These are phyloP conservation scores for Listrodromus nycthemerus DNA, from an alignment of 2,888 invertebrate species.

Conservation along the genomic window DNA sequence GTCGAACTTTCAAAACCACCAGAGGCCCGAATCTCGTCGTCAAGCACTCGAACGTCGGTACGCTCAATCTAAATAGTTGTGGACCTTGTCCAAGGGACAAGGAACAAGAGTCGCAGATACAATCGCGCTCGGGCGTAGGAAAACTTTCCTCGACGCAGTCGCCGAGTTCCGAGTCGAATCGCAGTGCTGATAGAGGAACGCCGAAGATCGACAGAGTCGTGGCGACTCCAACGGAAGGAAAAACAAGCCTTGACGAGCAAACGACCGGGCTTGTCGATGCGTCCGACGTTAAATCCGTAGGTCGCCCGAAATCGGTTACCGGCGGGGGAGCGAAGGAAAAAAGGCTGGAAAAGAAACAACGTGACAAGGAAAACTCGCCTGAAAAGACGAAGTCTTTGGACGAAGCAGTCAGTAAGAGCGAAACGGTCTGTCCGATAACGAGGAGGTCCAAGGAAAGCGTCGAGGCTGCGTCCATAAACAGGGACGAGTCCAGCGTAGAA, in stretches of 20 bases:
- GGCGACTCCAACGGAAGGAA: slow-evolving; percentile 1
- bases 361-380: slow-evolving; percentile 10
- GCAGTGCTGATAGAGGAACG: slow-evolving; percentile 30
- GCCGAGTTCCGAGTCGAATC: slow-evolving; percentile 39
- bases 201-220: slow-evolving; percentile 17
- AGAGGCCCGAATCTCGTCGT: slow-evolving; percentile 28
- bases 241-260: slow-evolving; percentile 10
- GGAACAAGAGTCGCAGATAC: slow-evolving; percentile 63
- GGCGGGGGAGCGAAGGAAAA: not conserved
- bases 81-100: slow-evolving; percentile 59
- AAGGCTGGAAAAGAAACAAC: not conserved
- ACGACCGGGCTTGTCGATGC: not conserved
- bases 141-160: slow-evolving; percentile 49
- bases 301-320: not conserved
- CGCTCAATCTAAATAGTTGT: slow-evolving; percentile 64
- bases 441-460: not conserved
- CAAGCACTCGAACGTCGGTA: slow-evolving; percentile 60
- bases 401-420: not conserved
- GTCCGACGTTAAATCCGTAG: not conserved
- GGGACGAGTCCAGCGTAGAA: slow-evolving; percentile 26
- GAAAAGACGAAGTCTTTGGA: slow-evolving; percentile 4
- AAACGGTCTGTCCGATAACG: not conserved
- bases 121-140: slow-evolving; percentile 60
- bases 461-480: not conserved
- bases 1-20: slow-evolving; percentile 68